These are phyloP conservation scores for Neosilurus hyrtlii DNA, from an alignment of 2,797 vertebrate species.

Conservation along the genomic window DNA sequence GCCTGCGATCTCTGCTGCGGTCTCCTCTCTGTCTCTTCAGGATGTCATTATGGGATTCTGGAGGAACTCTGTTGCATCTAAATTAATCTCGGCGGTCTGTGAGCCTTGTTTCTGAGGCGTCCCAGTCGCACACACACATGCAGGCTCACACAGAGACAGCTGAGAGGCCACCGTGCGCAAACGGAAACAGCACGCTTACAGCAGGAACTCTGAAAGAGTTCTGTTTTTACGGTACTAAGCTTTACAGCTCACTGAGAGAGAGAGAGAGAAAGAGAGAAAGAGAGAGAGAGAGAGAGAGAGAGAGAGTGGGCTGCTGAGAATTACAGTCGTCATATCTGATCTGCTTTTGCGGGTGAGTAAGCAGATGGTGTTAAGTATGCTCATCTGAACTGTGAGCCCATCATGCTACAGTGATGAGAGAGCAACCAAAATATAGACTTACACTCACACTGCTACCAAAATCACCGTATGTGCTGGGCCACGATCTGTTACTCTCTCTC, in stretches of 20 bases:
- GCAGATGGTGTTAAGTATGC: constrained; percentile 52
- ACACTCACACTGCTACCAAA: constrained; percentile 24
- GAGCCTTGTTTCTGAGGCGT: constrained; percentile 1
- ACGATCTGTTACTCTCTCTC: constrained; percentile 6
- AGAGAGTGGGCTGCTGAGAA: not conserved
- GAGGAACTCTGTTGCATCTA: constrained; percentile 42
- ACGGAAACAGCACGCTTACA: constrained; percentile 30
- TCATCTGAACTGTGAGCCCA: constrained; percentile 45
- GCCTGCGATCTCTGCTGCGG: constrained; percentile 44
- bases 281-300: not conserved
- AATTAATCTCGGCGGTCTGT: constrained; percentile 44
- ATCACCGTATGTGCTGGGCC: constrained; percentile 12
- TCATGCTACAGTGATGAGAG: constrained; percentile 23
- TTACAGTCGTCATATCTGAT: constrained; percentile 28
- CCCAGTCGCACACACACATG: constrained; percentile 5
- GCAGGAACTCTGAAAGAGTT: constrained; percentile 4
- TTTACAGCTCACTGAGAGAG: not conserved
- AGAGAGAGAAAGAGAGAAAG: not conserved
- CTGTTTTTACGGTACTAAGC: not conserved
- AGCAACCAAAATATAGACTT: constrained; percentile 20
- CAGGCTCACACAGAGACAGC: not conserved
- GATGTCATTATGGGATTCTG: constrained; percentile 52
- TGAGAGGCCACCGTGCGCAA: constrained; percentile 17
- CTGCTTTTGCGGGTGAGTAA: constrained; percentile 35
- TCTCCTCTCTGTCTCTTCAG: constrained; percentile 46